Conservation (phyloP, 2,113 vertebrate species). For the Erpornis zantholeuca region DNA sequence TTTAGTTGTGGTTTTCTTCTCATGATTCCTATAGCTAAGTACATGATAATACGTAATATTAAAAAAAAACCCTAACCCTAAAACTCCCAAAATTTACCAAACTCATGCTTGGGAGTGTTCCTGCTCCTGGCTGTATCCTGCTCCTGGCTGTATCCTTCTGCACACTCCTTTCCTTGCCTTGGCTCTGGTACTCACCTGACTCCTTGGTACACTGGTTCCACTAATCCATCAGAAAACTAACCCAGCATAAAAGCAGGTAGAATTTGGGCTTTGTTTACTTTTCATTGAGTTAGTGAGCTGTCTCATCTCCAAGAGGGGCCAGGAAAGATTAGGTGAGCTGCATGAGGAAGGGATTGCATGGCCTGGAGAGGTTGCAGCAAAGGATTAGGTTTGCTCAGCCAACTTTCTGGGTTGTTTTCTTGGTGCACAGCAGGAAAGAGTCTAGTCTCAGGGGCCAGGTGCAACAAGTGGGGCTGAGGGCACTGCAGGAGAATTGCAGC, state of each 20-base stretch:
- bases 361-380: neutral
- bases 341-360: neutral
- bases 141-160: neutral
- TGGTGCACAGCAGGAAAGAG: fast-evolving
- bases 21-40: neutral
- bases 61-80: neutral
- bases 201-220: neutral
- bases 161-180: neutral
- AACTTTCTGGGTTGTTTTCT: neutral
- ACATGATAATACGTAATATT: neutral
- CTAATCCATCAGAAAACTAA: neutral
- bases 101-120: neutral
- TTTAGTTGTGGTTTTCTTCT: neutral
- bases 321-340: neutral
- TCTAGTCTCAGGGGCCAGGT: neutral
- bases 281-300: neutral
- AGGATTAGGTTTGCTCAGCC: neutral
- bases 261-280: neutral
- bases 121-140: neutral
- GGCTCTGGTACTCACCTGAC: neutral
- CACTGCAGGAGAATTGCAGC: neutral
- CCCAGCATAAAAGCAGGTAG: neutral
- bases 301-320: neutral
- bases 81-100: neutral
- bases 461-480: neutral